These are phyloP conservation scores for Saimiri boliviensis DNA, from an alignment of 2,113 vertebrate species.

Conservation along the genomic window DNA sequence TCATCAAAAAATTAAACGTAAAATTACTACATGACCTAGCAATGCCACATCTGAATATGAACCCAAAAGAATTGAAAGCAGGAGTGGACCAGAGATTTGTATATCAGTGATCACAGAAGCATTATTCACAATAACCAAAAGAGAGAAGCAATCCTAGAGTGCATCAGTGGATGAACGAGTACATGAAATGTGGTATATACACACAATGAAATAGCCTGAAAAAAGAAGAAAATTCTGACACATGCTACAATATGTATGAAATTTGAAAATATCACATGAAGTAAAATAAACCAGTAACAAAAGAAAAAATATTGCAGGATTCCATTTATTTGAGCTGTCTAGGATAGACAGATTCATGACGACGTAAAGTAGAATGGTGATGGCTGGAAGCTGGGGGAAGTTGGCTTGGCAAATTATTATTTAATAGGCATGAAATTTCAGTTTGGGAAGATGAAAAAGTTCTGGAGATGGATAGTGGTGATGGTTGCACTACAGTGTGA, in stretches of 20 bases:
- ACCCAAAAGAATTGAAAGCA: background rate
- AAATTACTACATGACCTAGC: background rate
- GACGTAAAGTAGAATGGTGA: background rate
- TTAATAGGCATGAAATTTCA: background rate
- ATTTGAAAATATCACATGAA: background rate
- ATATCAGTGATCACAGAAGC: background rate
- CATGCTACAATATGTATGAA: background rate
- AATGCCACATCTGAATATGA: background rate
- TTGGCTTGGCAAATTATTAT: too few relatives aligned
- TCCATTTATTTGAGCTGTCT: background rate
- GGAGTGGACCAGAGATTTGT: background rate
- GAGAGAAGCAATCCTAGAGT: background rate
- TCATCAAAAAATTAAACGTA: background rate
- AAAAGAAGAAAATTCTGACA: background rate
- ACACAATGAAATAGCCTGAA: background rate
- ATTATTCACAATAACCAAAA: background rate
- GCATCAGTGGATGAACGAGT: background rate
- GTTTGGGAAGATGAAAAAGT: background rate
- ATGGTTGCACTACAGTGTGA: background rate
- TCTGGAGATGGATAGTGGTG: background rate
- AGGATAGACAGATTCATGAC: background rate
- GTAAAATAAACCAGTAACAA: background rate
- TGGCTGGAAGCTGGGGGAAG: rapidly evolving
- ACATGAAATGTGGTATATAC: background rate
- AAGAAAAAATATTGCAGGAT: background rate